Evolutionary conservation across 2,797 vertebrate genomes (phyloP).

Genomic region (Trachops cirrhosus): DNA sequence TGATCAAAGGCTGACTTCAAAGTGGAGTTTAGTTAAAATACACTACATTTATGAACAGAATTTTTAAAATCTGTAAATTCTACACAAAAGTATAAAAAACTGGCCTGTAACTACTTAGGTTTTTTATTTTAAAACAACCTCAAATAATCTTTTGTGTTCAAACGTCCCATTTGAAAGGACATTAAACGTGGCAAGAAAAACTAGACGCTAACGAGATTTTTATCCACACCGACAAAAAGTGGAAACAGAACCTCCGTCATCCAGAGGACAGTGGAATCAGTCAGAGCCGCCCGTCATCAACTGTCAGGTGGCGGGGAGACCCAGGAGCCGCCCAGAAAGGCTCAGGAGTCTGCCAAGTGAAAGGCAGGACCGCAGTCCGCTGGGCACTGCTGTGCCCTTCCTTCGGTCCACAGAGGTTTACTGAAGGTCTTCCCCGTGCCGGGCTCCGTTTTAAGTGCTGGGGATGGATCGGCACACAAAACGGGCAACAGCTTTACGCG

Average conservation of each 20-base stretch:
- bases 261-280: background rate
- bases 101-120: background rate
- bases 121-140: background rate
- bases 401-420: background rate
- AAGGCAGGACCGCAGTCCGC: background rate
- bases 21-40: background rate
- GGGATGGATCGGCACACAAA: background rate
- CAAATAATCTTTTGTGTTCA: background rate
- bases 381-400: fast-evolving
- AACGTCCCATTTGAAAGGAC: background rate
- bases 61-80: background rate
- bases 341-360: background rate
- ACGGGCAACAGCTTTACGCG: background rate
- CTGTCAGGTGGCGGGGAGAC: background rate
- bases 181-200: background rate
- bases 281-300: fast-evolving
- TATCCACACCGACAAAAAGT: background rate
- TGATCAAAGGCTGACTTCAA: background rate
- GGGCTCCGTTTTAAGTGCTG: background rate
- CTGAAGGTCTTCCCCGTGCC: too few species aligned
- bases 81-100: background rate
- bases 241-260: background rate
- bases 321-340: background rate
- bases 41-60: background rate
- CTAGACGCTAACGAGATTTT: background rate